phyloP scores from a whole-genome alignment of 2,797 vertebrate genomes.

The Nothura maculosa region DNA sequence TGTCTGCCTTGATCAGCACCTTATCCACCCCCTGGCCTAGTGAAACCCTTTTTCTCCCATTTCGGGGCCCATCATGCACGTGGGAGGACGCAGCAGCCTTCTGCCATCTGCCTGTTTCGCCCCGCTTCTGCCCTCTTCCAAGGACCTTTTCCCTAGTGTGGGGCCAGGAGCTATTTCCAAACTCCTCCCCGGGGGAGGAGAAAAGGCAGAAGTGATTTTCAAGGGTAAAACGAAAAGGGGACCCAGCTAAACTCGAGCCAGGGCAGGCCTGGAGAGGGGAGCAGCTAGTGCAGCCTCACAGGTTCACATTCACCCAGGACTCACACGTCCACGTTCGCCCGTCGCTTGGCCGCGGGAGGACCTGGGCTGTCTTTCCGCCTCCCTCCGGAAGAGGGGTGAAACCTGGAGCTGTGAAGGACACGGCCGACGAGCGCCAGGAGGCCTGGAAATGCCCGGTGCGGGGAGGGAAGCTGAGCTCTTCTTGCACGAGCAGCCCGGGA shows the following conservation, averaged over 20 bases:
- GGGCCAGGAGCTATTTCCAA: constrained; percentile 1
- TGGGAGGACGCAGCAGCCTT: too few species aligned
- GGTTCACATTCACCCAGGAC: too few species aligned
- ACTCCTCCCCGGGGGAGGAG: constrained; percentile 31
- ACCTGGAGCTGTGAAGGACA: not conserved
- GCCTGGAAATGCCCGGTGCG: constrained; percentile 46
- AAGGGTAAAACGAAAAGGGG: not conserved
- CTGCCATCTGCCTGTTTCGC: too few species aligned
- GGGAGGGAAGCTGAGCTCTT: constrained; percentile 77
- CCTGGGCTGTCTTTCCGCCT: not conserved
- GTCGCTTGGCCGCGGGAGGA: not conserved
- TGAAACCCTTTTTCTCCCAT: too few species aligned
- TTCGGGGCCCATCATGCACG: too few species aligned
- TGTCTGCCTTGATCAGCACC: too few species aligned
- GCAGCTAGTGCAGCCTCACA: accelerated
- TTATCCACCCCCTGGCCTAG: too few species aligned
- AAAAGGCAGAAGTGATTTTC: not conserved
- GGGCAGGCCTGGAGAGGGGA: too few species aligned
- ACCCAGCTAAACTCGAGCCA: accelerated
- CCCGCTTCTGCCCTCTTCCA: not conserved
- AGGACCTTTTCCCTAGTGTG: constrained; percentile 41
- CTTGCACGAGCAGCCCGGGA: constrained; percentile 82
- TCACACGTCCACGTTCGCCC: not conserved
- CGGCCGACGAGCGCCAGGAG: accelerated
- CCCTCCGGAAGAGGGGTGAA: not conserved